Percentiles rank a stretch among this genome's conserved stretches.
Evolutionary conservation across 2,113 vertebrate genomes (phyloP).

Genomic region (Alectura lathami): DNA sequence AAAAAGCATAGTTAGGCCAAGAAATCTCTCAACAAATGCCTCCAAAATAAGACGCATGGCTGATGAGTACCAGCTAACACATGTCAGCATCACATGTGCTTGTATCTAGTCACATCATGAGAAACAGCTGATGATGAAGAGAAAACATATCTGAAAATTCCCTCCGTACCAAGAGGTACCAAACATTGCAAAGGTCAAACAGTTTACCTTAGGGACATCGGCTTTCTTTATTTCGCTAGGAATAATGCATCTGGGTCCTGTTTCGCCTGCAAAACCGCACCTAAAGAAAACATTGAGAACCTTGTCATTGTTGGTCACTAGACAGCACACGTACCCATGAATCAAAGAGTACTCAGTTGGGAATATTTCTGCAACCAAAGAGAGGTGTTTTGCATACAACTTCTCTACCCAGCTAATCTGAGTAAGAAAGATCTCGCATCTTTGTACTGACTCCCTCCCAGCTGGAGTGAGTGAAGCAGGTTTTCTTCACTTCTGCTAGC

Average conservation of each 20-base stretch:
- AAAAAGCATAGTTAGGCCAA: neutral
- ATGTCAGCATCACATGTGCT: neutral
- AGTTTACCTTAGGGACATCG: slow-evolving; percentile 82
- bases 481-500: neutral
- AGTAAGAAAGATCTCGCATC: neutral
- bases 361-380: neutral
- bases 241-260: slow-evolving; percentile 95
- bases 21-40: neutral
- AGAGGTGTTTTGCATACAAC: neutral
- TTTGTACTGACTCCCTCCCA: neutral
- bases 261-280: slow-evolving; percentile 98
- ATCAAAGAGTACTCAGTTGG: neutral
- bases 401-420: neutral
- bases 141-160: neutral
- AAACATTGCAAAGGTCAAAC: neutral
- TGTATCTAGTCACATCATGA: neutral
- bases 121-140: neutral
- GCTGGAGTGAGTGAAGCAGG: neutral
- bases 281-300: slow-evolving; percentile 58
- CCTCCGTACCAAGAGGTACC: fast-evolving
- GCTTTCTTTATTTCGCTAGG: slow-evolving; percentile 93
- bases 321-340: neutral
- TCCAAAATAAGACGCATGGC: neutral
- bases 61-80: neutral
- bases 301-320: neutral